A percentile compares a stretch with the other conserved stretches of the same genome.
Conservation (phyloP, 2,888 invertebrate species). For the Escarpia spicata region DNA sequence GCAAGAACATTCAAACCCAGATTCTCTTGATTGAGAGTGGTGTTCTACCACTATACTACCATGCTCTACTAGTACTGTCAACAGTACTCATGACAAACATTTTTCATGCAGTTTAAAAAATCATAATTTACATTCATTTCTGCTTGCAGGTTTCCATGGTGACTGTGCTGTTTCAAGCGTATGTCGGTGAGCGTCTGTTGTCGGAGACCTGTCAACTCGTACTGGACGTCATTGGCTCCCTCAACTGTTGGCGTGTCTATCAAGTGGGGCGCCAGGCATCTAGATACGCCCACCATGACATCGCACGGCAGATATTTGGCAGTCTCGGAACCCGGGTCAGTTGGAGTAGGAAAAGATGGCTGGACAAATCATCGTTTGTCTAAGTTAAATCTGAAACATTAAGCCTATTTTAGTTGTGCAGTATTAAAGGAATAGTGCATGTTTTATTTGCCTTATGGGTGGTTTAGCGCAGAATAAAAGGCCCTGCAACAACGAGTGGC, state of each 20-base stretch:
- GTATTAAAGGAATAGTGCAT: too few species aligned
- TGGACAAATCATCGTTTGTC: neutral
- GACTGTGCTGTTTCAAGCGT: constrained; percentile 82
- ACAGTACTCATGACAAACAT: neutral
- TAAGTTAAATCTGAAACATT: constrained; percentile 3
- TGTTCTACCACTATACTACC: too few species aligned
- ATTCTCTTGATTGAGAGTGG: too few species aligned
- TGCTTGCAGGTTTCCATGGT: constrained; percentile 75
- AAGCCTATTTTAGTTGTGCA: too few species aligned
- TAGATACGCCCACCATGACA: constrained; percentile 80
- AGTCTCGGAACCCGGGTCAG: constrained; percentile 70
- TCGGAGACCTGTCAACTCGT: constrained; percentile 19
- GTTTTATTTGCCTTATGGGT: too few species aligned
- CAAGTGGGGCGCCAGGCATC: constrained; percentile 87
- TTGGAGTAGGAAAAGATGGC: neutral
- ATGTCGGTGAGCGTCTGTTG: constrained; percentile 23
- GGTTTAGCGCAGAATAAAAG: too few species aligned
- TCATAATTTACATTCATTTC: neutral
- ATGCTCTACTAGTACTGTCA: neutral
- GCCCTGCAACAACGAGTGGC: too few species aligned
- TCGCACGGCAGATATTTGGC: constrained; percentile 76
- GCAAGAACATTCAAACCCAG: too few species aligned
- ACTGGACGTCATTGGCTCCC: constrained; percentile 69
- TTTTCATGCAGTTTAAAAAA: neutral
- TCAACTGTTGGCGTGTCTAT: constrained; percentile 81